Conservation (phyloP, 1,140 invertebrate genomes). For the Drosophila gunungcola region DNA sequence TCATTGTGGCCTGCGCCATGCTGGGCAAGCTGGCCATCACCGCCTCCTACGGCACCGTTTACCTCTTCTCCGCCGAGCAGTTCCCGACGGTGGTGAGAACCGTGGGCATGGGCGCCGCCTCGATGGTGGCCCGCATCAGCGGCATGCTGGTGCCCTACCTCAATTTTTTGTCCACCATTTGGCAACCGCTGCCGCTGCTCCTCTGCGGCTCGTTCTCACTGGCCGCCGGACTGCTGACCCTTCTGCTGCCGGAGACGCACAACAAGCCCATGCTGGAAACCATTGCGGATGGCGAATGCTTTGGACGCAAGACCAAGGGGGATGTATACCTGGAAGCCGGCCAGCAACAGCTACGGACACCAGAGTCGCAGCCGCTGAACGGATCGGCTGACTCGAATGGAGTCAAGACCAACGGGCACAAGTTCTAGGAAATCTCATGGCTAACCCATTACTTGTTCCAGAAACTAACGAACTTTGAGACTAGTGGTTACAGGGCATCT, state of each 20-base stretch:
- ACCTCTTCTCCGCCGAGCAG: constrained; percentile 93
- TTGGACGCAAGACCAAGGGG: constrained; percentile 85
- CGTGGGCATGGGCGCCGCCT: constrained; percentile 91
- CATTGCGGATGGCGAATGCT: constrained; percentile 89
- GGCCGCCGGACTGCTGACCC: constrained; percentile 88
- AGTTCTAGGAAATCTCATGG: constrained; percentile 34
- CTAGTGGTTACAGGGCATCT: constrained; percentile 14
- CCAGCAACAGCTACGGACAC: constrained; percentile 34
- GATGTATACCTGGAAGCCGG: constrained; percentile 64
- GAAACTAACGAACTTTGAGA: not conserved
- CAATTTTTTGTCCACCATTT: constrained; percentile 87
- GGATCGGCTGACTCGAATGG: constrained; percentile 24
- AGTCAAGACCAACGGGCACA: constrained; percentile 43
- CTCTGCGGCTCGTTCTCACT: constrained; percentile 89
- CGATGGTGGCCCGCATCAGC: constrained; percentile 91
- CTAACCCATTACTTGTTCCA: not conserved
- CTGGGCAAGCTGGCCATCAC: constrained; percentile 93
- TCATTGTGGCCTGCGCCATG: constrained; percentile 90
- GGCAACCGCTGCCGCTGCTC: constrained; percentile 89
- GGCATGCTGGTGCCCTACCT: constrained; percentile 91
- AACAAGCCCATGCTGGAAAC: constrained; percentile 91
- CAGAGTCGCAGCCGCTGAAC: constrained; percentile 64
- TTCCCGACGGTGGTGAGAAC: constrained; percentile 94
- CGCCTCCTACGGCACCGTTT: constrained; percentile 91
- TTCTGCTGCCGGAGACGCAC: constrained; percentile 91